A percentile compares a stretch with the other conserved stretches of the same genome.
Evolutionary conservation across 2,797 vertebrate genomes (phyloP).

Genomic region (Siniperca undulata): DNA sequence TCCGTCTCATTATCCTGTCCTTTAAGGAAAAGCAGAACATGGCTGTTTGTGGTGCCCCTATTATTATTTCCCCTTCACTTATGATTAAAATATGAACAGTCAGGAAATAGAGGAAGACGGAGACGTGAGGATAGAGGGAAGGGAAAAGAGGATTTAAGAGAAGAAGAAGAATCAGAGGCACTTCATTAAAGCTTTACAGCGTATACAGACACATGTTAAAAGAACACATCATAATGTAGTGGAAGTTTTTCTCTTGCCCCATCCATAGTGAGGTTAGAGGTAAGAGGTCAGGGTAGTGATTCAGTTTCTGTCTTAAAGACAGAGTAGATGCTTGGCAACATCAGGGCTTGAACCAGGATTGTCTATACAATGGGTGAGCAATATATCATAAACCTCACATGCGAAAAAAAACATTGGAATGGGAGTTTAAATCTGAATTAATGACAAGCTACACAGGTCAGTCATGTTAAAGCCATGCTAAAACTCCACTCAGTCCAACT

Average conservation of each 20-base stretch:
- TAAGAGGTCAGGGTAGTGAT: constrained; percentile 10
- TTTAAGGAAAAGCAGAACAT: constrained; percentile 82
- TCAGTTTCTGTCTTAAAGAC: not conserved
- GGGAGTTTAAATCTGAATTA: not conserved
- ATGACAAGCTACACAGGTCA: not conserved
- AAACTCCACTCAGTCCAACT: not conserved
- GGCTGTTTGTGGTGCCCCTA: constrained; percentile 78
- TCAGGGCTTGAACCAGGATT: not conserved
- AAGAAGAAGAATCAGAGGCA: constrained; percentile 37
- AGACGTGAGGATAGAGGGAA: constrained; percentile 32
- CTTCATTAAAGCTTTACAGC: constrained; percentile 38
- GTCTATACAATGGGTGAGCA: not conserved
- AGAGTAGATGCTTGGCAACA: not conserved
- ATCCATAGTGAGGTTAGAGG: not conserved
- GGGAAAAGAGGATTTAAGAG: constrained; percentile 35
- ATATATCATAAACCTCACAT: not conserved
- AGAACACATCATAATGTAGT: constrained; percentile 1
- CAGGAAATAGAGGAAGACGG: constrained; percentile 55
- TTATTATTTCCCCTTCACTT: constrained; percentile 78
- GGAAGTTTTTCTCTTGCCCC: constrained; percentile 1
- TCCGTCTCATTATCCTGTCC: constrained; percentile 87
- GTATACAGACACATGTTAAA: constrained; percentile 9
- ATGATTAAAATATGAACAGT: constrained; percentile 79
- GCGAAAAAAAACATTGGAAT: not conserved
- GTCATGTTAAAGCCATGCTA: not conserved